Conservation (phyloP, 2,797 vertebrate species). For the Melanotaenia nigrans region DNA sequence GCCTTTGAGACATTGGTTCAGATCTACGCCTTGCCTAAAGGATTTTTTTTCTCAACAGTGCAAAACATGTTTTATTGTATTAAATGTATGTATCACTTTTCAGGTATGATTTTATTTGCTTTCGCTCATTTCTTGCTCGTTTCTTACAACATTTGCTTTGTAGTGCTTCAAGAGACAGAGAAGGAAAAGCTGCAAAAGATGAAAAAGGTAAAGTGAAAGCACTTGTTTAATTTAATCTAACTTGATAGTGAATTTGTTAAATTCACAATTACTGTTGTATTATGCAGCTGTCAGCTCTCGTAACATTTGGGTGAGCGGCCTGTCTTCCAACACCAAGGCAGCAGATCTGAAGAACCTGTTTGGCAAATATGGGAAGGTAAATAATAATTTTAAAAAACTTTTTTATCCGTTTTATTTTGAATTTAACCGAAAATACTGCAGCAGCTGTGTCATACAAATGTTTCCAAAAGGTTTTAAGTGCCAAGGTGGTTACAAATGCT, state of each 20-base stretch:
- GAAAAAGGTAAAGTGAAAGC: slow-evolving; percentile 90
- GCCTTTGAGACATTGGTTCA: slow-evolving; percentile 91
- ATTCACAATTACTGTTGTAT: background rate
- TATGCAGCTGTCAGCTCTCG: slow-evolving; percentile 85
- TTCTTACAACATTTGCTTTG: slow-evolving; percentile 81
- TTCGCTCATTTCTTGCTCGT: slow-evolving; percentile 78
- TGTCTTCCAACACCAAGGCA: slow-evolving; percentile 98
- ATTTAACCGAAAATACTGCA: background rate
- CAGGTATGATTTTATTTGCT: slow-evolving; percentile 45
- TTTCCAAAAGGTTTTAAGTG: slow-evolving; percentile 89
- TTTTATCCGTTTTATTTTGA: background rate
- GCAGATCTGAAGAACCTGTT: slow-evolving; percentile 99
- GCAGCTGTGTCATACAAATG: background rate
- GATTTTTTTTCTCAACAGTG: slow-evolving; percentile 53
- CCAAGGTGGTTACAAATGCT: slow-evolving; percentile 98
- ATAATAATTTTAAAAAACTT: background rate
- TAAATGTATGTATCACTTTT: slow-evolving; percentile 69
- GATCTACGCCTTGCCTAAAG: slow-evolving; percentile 82
- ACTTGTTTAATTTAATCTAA: background rate
- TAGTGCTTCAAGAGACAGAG: slow-evolving; percentile 97
- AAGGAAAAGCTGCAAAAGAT: slow-evolving; percentile 93
- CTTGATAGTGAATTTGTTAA: background rate
- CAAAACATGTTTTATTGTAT: slow-evolving; percentile 65
- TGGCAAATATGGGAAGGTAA: slow-evolving; percentile 99
- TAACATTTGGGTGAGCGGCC: slow-evolving; percentile 97